Evolutionary conservation across 2,113 vertebrate genomes (phyloP).

Genomic region (Mastomys natalensis): DNA sequence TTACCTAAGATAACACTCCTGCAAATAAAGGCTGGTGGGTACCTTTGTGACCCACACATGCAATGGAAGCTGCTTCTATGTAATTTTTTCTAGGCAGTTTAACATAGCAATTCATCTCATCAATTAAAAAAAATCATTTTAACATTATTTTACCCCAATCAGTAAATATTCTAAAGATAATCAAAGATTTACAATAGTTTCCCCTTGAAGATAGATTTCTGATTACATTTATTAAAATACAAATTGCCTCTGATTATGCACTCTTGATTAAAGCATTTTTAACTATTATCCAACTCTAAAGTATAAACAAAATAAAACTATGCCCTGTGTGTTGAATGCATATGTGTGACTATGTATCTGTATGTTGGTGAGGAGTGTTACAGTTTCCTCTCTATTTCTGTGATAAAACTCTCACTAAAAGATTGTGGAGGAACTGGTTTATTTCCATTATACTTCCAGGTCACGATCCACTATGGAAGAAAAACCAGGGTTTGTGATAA

Average conservation of each 20-base stretch:
- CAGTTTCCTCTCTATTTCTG: neutral
- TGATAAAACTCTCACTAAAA: neutral
- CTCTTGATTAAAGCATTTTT: neutral
- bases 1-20: neutral
- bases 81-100: neutral
- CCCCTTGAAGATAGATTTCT: neutral
- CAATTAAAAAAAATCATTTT: neutral
- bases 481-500: neutral
- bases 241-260: neutral
- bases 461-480: neutral
- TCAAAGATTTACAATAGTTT: neutral
- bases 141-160: constrained; percentile 26
- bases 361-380: neutral
- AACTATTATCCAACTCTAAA: neutral
- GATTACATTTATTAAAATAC: constrained; percentile 56
- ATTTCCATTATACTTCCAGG: neutral
- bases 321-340: neutral
- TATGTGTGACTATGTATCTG: neutral
- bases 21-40: neutral
- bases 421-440: too few relatives aligned
- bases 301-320: neutral
- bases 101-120: neutral
- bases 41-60: neutral
- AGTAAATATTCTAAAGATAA: constrained; percentile 58
- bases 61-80: neutral